phyloP scores from a whole-genome alignment of 2,797 vertebrate genomes.

The Graptemys geographica region DNA sequence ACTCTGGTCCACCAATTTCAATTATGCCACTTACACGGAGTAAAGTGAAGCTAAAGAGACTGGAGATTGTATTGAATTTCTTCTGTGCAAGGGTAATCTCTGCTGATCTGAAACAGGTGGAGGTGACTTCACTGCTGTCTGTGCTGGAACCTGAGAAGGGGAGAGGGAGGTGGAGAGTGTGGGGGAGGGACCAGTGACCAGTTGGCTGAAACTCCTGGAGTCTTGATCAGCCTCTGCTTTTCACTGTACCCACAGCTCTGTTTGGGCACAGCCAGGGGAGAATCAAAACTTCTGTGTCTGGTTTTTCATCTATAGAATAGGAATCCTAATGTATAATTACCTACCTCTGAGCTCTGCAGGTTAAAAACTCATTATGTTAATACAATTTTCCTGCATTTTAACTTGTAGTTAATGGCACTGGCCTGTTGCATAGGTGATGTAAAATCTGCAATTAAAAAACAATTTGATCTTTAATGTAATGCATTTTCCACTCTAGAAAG shows the following conservation, averaged over 20 bases:
- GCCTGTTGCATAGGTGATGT: not conserved
- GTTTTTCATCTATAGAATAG: not conserved
- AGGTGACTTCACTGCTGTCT: not conserved
- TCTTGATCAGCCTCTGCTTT: not conserved
- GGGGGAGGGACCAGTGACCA: not conserved
- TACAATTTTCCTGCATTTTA: not conserved
- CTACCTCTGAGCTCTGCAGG: not conserved
- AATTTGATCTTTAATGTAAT: rapidly evolving
- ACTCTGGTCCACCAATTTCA: not conserved
- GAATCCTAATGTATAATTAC: not conserved
- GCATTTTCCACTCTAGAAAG: slow-evolving; percentile 77
- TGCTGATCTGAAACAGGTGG: not conserved
- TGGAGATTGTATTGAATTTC: not conserved
- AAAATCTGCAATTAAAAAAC: not conserved
- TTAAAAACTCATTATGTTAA: slow-evolving; percentile 18
- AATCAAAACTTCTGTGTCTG: not conserved
- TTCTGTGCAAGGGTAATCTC: not conserved
- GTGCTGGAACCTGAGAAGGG: not conserved
- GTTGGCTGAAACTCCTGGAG: not conserved
- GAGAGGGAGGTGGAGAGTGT: not conserved
- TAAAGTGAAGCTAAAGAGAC: not conserved
- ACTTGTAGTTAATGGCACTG: not conserved
- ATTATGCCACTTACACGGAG: not conserved
- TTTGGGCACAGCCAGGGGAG: not conserved
- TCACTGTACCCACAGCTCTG: not conserved